phyloP scores from a whole-genome alignment of 2,888 invertebrate species.

The Azorinus chamasolen region DNA sequence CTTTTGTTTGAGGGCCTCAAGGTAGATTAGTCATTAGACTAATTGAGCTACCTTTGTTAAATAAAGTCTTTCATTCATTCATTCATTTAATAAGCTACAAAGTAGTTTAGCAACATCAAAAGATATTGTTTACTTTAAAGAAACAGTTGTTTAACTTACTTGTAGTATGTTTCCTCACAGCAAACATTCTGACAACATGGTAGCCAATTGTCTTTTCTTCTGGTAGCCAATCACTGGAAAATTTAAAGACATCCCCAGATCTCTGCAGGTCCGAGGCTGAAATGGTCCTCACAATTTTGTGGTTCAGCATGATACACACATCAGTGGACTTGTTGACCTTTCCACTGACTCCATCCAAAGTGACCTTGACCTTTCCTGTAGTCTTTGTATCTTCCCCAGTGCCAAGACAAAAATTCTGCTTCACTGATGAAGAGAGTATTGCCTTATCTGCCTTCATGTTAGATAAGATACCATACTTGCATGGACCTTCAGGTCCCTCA shows the following conservation, averaged over 20 bases:
- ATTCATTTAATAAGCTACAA: too few species aligned
- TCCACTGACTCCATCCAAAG: constrained; percentile 60
- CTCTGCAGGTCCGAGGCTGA: constrained; percentile 44
- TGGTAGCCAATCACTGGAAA: constrained; percentile 65
- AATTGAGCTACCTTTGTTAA: too few species aligned
- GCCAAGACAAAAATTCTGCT: constrained; percentile 61
- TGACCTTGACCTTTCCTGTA: constrained; percentile 57
- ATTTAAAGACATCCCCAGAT: constrained; percentile 55
- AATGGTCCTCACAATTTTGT: constrained; percentile 49
- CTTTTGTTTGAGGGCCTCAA: too few species aligned
- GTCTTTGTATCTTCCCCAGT: constrained; percentile 62
- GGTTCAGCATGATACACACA: constrained; percentile 66
- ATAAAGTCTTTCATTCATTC: too few species aligned
- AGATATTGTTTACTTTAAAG: too few species aligned
- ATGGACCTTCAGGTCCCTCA: constrained; percentile 74
- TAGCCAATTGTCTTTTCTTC: constrained; percentile 65
- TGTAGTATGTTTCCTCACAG: constrained; percentile 61
- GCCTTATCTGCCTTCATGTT: constrained; percentile 47
- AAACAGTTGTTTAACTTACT: constrained; percentile 56
- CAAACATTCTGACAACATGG: constrained; percentile 68
- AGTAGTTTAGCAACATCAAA: too few species aligned
- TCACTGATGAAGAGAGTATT: constrained; percentile 19
- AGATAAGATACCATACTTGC: constrained; percentile 71
- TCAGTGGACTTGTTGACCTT: constrained; percentile 58
- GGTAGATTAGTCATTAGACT: too few species aligned